phyloP scores from a whole-genome alignment of 2,888 invertebrate species.

The Odontomyia ornata region DNA sequence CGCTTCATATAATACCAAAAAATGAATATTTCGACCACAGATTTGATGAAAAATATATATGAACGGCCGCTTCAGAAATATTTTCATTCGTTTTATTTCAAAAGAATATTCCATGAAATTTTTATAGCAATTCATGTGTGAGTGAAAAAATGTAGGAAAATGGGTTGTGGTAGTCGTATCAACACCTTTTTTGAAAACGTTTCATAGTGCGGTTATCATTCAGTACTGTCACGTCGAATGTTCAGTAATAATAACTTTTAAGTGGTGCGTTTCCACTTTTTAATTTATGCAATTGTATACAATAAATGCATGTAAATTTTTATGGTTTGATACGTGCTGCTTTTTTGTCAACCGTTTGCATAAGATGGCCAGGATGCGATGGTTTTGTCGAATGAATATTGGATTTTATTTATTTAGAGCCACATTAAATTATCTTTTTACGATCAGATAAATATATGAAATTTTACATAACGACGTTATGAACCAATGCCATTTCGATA shows the following conservation, averaged over 20 bases:
- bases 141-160: slow-evolving; percentile 7
- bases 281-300: slow-evolving; percentile 26
- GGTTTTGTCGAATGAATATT: too few species aligned
- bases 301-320: slow-evolving; percentile 24
- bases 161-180: background rate
- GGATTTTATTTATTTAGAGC: too few species aligned
- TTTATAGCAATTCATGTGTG: background rate
- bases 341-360: background rate
- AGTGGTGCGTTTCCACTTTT: slow-evolving; percentile 30
- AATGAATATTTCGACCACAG: slow-evolving; percentile 27
- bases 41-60: slow-evolving; percentile 44
- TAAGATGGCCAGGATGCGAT: too few species aligned
- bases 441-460: too few species aligned
- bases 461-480: too few species aligned
- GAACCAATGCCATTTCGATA: too few species aligned
- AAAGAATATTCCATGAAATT: slow-evolving; percentile 26
- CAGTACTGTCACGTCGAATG: slow-evolving; percentile 20
- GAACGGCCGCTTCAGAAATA: slow-evolving; percentile 34
- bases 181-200: slow-evolving; percentile 1
- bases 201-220: slow-evolving; percentile 16
- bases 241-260: slow-evolving; percentile 21
- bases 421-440: too few species aligned
- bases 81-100: slow-evolving; percentile 13
- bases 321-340: slow-evolving; percentile 5
- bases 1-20: background rate